Base-by-base conservation (phyloP, 2,888 invertebrate genomes). In the Euzetes globulus region DNA sequence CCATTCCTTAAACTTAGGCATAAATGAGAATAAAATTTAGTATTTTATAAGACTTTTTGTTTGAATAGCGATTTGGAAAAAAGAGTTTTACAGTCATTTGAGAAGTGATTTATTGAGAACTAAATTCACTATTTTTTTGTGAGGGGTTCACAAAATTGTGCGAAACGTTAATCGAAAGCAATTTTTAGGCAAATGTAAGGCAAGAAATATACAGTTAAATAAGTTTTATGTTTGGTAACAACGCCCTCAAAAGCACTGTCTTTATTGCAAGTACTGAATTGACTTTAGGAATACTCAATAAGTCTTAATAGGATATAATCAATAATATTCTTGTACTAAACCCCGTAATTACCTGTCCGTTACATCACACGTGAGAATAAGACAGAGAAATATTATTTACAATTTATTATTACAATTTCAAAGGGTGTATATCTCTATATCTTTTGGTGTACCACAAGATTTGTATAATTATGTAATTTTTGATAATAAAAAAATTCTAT, bases 381-480 rank as follows among this genome's bases (percentile, higher is more conserved):
- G 55, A 25, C 11, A 55, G 13, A 25, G 25, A 55, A 55, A 55
- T 55, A 55, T 55, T 55, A 55, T 55, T 55, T 55, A 55, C 55
- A 55, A 22, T 55, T 55, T 25, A 55, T 55, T 22, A 19, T 22
- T 22, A 22, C 55, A 50, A 19, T 19, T 19, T n/a, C 19, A 55
- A 55, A 22, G 55, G 55, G 55, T 55, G 55, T 55, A 55, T 55
- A 55, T 19, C 41, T 41, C 13, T 9, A 41, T 50, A 50, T 55
- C 25, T 55, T 19, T 22, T 55, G 22, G 55, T 55, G 55, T 55
- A 55, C 19, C 22, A 55, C 11, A 55, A 41, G 41, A 55, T 55
- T 55, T 55, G 25, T 55, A 55, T 25, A 55, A 55, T 55, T 55
- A 55, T 55, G 55, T 55, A 55, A 55, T 55, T 55, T 55, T 55